Evolutionary conservation across 1,140 invertebrate species (phyloP), one percentile per base, ranked within the genome.

Genomic region (Pseudomyrmex pallidus): DNA sequence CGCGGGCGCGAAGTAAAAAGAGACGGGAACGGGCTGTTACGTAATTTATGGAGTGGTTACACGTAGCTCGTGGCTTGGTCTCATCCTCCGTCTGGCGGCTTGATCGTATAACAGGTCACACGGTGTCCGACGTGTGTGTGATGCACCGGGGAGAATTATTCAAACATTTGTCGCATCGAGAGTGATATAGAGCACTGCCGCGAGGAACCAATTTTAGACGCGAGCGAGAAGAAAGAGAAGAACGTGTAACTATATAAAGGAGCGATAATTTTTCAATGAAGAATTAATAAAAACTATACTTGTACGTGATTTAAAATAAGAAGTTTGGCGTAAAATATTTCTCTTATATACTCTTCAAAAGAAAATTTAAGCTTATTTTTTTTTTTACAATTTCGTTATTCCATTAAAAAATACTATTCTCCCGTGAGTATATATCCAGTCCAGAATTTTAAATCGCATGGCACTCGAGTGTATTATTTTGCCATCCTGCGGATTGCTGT

Each of bases 41-140:
- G 64, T 59, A 78, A 78, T 78, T 78, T 78, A 78, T 78, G 44
- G 52, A 68, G 52, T 68, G 74, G 64, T 78, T 78, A 78, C 54
- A 52, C 61, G 46, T 57, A 70, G 76, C 44, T 57, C 44, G 64
- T 62, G 35, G 20, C 72, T 63, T 15, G 22, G 46, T 48, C 76
- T 48, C 64, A 70, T 78, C 44, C 76, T 59, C 20, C 54, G 3
- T 8, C 52, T 3, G 20, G 13, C 13, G 35, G 20, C 72, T 83
- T 12, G 35, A 76, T 83, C 20, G 66, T 66, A 44, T 59, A 70
- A 80, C 44, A 44, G 22, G 46, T 80, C 44, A 67, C 64, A 5
- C 35, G 35, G 35, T 35, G 35, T 59, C 44, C 50, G 35, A 25
- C 25, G 61, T 44, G 50, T 50, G 50, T 52, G n/a, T 35, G 35